Evolutionary conservation across 1,140 invertebrate species (phyloP), one percentile per base, ranked within the genome.

Genomic region (Microplitis mediator): DNA sequence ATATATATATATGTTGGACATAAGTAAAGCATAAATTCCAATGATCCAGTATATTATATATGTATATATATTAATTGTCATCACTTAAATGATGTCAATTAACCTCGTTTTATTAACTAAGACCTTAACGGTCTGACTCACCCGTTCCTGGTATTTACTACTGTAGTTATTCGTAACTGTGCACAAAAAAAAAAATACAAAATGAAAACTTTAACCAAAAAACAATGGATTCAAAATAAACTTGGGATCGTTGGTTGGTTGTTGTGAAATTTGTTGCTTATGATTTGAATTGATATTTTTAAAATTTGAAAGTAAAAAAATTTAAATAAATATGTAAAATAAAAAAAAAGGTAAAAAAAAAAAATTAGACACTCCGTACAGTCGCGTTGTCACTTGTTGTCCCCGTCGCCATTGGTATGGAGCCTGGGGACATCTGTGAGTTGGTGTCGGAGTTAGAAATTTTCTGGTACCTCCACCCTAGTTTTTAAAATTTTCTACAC

Each of bases 21-120:
- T 14, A 16, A 52, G 8, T 31, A 36, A 62, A 31, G 9, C 36
- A 62, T 34, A 56, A 34, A 62, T 16, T 36, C 39, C 14, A 64
- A 54, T 52, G 45, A 23, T 23, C 31, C 13, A 62, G 13, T 13
- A 23, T 23, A 9, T 23, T 9, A 45, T 11, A 3, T 11, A 16
- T 50, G 32, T n/a, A 31, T 61, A 69, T 56, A 35, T 39, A 66
- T 75, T 75, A 80, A 81, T 79, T 80, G 77, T 78, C 74, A 69
- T 74, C 76, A 74, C 74, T 77, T 80, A 45, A 45, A 45, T 78
- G 73, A 73, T 74, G 73, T n/a, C 77, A 78, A 80, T 80, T 79
- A 79, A 78, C 78, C 77, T 80, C 77, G 70, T 77, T 81, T 76
- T 73, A 72, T 69, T 73, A 50, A 39, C 34, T 60, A 23, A 52